Base-by-base conservation (phyloP, 1,140 invertebrate species). In the Ceratina calcarata region DNA sequence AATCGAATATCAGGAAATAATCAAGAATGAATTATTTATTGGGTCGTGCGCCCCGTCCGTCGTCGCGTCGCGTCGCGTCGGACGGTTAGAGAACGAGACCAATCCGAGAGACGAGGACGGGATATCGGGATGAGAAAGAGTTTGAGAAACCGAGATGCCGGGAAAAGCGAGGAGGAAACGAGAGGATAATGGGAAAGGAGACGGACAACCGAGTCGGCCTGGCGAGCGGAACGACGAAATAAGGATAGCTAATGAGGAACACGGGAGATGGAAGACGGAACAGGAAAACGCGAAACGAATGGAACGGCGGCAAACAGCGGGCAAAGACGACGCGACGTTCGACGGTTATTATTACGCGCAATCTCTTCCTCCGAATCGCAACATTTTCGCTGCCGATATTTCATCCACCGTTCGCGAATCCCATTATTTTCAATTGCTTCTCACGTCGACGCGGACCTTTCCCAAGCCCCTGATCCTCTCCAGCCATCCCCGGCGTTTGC, bases 11-110 rank as follows among this genome's bases (percentile, higher is more conserved):
- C 76, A 83, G 77, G 76, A 74, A 72, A 83, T 84, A 84, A 84
- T 79, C 60, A 84, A 64, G 71, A 71, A 84, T 84, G 83, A 84
- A 84, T 84, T 80, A 84, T 84, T 84, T 84, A 84, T 84, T 72
- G 69, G 57, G 77, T 80, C 81, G 68, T 66, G 51, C 61, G 61
- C 60, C 49, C n/a, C 16, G 18, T 12, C n/a, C 58, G 2, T 58
- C 66, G n/a, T 18, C 57, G 13, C 8, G 2, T 32, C 27, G 27
- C 27, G 27, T 4, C 27, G 27, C 27, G 27, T 32, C 18, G 8
- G n/a, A 55, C 16, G 15, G 27, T 10, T 10, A 10, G 22, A n/a
- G 53, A 15, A 12, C 55, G 55, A 51, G 10, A 32, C 27, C 27
- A 4, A 32, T 32, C 27, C 27, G 27, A 4, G 4, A 4, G 27